phyloP scores from a whole-genome alignment of 2,888 invertebrate genomes.

The Standfussiana lucernea region DNA sequence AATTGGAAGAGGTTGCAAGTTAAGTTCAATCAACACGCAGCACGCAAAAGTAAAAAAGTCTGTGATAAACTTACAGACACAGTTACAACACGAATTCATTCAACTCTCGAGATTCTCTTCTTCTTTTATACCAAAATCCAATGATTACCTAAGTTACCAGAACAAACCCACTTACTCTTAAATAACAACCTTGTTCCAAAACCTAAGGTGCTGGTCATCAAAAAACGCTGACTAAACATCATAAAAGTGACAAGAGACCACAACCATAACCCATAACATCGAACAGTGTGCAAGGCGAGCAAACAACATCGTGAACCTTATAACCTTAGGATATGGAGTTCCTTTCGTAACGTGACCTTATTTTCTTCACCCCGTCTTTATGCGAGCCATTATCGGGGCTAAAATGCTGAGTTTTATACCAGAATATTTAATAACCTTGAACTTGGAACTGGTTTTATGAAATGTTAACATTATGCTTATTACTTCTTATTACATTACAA shows the following conservation, averaged over 20 bases:
- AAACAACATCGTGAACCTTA: constrained; percentile 49
- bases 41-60: background rate
- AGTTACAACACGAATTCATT: background rate
- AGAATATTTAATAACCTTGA: constrained; percentile 65
- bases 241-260: constrained; percentile 63
- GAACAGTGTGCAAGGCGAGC: constrained; percentile 26
- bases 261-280: constrained; percentile 61
- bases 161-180: background rate
- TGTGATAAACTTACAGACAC: background rate
- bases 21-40: background rate
- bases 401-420: constrained; percentile 56
- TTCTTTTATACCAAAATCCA: background rate
- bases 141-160: background rate
- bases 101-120: background rate
- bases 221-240: constrained; percentile 55
- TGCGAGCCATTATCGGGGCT: constrained; percentile 45
- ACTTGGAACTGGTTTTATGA: constrained; percentile 48
- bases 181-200: constrained; percentile 11
- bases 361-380: constrained; percentile 47
- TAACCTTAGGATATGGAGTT: constrained; percentile 4
- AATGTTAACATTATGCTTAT: background rate
- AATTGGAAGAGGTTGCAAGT: background rate
- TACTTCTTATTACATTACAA: no score
- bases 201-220: constrained; percentile 27
- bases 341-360: constrained; percentile 43